Conservation (phyloP, 2,888 invertebrate species). For the Uloborus plumipes region DNA sequence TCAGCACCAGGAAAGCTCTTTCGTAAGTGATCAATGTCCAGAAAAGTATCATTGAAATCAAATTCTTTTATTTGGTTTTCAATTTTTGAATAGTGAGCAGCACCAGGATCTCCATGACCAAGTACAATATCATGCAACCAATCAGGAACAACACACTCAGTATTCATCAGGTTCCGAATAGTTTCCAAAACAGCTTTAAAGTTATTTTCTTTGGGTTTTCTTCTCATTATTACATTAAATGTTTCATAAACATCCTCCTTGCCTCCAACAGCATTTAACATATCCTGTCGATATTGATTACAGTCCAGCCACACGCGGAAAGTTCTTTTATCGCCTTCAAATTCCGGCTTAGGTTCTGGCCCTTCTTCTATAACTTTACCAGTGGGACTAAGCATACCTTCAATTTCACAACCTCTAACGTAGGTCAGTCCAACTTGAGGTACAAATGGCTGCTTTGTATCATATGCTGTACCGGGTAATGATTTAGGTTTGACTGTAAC, state of each 20-base stretch:
- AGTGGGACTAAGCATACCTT: slow-evolving; percentile 96
- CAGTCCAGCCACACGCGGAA: slow-evolving; percentile 95
- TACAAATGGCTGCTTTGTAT: slow-evolving; percentile 81
- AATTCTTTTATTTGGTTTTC: slow-evolving; percentile 81
- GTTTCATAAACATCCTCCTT: slow-evolving; percentile 84
- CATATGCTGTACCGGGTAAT: slow-evolving; percentile 79
- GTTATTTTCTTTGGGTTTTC: slow-evolving; percentile 99
- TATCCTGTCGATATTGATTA: slow-evolving; percentile 95
- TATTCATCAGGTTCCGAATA: slow-evolving; percentile 98
- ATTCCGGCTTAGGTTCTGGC: slow-evolving; percentile 87
- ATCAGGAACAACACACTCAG: slow-evolving; percentile 95
- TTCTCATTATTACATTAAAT: slow-evolving; percentile 95
- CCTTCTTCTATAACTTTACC: slow-evolving; percentile 95
- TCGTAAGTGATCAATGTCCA: slow-evolving; percentile 89
- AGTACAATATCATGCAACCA: slow-evolving; percentile 97
- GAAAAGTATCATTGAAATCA: slow-evolving; percentile 98
- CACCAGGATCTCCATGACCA: slow-evolving; percentile 97
- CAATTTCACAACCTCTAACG: slow-evolving; percentile 97
- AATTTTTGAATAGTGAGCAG: slow-evolving; percentile 96
- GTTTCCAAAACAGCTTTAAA: slow-evolving; percentile 99
- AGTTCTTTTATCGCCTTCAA: slow-evolving; percentile 90
- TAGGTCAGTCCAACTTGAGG: slow-evolving; percentile 92
- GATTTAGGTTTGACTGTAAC: slow-evolving; percentile 89
- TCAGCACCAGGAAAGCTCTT: slow-evolving; percentile 88
- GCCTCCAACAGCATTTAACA: slow-evolving; percentile 72